Evolutionary conservation across 2,113 vertebrate species (phyloP), one percentile per base, ranked within the genome.

Genomic region (Malurus alboscapulatus): DNA sequence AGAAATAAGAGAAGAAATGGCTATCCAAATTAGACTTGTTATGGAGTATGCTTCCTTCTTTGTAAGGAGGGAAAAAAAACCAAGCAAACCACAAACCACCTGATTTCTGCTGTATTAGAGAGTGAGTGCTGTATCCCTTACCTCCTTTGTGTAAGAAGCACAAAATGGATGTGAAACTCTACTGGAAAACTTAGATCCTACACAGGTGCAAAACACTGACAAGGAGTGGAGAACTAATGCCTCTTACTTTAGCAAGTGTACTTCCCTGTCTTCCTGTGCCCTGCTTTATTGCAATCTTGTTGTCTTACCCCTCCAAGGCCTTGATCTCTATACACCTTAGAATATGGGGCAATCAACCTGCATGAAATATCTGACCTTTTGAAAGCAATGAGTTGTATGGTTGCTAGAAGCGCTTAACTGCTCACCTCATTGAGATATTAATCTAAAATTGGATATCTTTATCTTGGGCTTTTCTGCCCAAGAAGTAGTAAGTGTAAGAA

Each of bases 241-340:
- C 3, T 85, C n/a, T 80, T 29, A 44, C 10, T 44, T 84, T 17
- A 83, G 34, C 16, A 58, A 62, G 44, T 6, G 3, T 7, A 25
- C 9, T 3, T 83, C 2, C 6, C 20, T 66, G 13, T 40, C 25
- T 25, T 67, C 26, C 17, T 72, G 17, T 69, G 25, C 4, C 24
- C 12, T 3, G 1, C 10, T 80, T 58, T 2, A 8, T 42, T 0
- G 1, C 4, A 17, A 6, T 53, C 18, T 7, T 26, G 4, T 29
- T 76, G 18, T 22, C 29, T 47, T 82, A 7, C 17, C 9, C 13
- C 6, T 40, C 19, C 7, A 30, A 86, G 24, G 6, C 16, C 7
- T 15, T 13, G 5, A 15, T 72, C 29, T 44, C 21, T 12, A n/a
- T 14, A 25, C 26, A n/a, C 12, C 22, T 79, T 72, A 57, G 30